Evolutionary conservation across 2,888 invertebrate species (phyloP).

Genomic region (Dolichopus griseipennis): DNA sequence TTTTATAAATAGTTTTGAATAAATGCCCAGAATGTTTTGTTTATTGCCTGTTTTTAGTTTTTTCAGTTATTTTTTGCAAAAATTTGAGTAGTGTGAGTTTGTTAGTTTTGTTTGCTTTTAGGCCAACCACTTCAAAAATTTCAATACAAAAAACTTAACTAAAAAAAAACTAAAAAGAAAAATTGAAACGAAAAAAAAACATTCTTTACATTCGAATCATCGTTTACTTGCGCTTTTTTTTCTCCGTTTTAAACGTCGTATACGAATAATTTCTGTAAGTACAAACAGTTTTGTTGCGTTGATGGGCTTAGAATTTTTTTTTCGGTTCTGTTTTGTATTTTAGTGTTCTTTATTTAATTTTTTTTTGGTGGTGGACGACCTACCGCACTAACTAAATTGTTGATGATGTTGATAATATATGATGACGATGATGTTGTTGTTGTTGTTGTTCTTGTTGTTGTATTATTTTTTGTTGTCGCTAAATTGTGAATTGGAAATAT

Average conservation of each 20-base stretch:
- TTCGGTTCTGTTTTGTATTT: neutral
- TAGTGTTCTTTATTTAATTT: neutral
- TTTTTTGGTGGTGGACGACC: constrained; percentile 7
- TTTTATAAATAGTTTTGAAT: neutral
- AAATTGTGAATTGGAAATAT: too few relatives aligned
- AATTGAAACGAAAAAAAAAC: neutral
- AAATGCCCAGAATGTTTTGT: neutral
- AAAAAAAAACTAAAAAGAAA: neutral
- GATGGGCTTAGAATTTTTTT: neutral
- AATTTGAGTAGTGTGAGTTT: neutral
- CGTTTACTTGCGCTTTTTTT: neutral
- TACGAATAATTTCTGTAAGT: neutral
- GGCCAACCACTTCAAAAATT: neutral
- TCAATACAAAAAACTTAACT: neutral
- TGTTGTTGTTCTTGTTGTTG: neutral
- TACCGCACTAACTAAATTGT: constrained; percentile 7
- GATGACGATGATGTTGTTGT: neutral
- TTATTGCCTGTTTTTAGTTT: neutral
- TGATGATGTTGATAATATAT: constrained; percentile 2
- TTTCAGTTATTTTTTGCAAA: neutral
- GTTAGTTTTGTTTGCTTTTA: neutral
- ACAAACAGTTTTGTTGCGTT: neutral
- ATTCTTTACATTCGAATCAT: neutral
- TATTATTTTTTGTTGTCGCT: neutral
- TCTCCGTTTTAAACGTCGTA: too few relatives aligned